Evolutionary conservation across 2,888 invertebrate species (phyloP).

Genomic region (Colletes collaris): DNA sequence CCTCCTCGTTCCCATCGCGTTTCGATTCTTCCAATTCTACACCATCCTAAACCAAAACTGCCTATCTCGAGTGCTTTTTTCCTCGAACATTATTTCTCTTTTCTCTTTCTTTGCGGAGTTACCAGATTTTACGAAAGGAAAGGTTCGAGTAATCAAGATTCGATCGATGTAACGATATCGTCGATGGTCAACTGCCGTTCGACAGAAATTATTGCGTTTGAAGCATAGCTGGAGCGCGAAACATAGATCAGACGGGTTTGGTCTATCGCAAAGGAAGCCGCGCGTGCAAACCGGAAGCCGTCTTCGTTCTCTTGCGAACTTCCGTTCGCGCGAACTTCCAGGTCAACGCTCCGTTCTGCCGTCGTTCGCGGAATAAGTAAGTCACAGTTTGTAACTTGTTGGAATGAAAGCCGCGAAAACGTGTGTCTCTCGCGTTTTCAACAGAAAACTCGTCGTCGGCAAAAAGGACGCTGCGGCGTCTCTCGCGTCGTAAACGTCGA

Average conservation of each 20-base stretch:
- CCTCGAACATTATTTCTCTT: background rate
- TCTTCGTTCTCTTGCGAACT: constrained; percentile 45
- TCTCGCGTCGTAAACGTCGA: constrained; percentile 17
- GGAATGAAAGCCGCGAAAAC: constrained; percentile 27
- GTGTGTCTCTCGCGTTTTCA: constrained; percentile 5
- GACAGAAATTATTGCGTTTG: background rate
- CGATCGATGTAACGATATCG: too few relatives aligned
- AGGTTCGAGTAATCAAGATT: too few relatives aligned
- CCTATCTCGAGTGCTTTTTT: too few relatives aligned
- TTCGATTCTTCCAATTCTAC: background rate
- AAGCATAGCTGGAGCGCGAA: background rate
- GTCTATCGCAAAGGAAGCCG: constrained; percentile 46
- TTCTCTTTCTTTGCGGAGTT: too few relatives aligned
- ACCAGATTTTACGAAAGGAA: too few relatives aligned
- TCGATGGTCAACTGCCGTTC: too few relatives aligned
- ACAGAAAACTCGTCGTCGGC: background rate
- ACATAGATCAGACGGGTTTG: constrained; percentile 42
- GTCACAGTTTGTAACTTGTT: background rate
- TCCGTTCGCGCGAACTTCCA: constrained; percentile 18
- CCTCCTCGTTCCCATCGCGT: background rate
- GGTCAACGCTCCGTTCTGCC: background rate
- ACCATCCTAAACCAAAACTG: too few relatives aligned
- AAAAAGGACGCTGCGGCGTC: background rate
- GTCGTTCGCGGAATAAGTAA: constrained; percentile 5
- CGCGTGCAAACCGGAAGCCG: constrained; percentile 60